Conservation (phyloP, 2,888 invertebrate genomes). For the Chelonus formosanus region DNA sequence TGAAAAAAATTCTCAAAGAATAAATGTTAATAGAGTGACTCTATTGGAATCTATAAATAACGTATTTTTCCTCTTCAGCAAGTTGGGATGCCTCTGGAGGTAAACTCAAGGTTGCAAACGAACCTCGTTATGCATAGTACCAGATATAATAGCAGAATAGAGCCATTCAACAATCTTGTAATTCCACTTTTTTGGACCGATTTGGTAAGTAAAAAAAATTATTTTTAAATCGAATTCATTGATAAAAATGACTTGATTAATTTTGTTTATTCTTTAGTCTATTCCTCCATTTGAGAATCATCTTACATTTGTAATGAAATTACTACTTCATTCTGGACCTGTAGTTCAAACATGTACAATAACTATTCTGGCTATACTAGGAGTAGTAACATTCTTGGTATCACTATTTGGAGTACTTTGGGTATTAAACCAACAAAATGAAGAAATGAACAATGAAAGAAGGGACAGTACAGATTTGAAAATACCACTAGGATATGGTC, state of each 20-base stretch:
- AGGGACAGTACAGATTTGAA: conserved; percentile 56
- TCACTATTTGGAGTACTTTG: conserved; percentile 54
- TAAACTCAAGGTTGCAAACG: conserved; percentile 75
- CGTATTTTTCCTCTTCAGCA: conserved; percentile 61
- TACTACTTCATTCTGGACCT: conserved; percentile 52
- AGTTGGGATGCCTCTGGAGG: conserved; percentile 73
- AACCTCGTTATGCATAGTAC: conserved; percentile 76
- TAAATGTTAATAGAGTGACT: background rate
- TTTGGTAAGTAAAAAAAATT: conserved; percentile 67
- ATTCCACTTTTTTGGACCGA: conserved; percentile 80
- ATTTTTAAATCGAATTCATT: background rate
- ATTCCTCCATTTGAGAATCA: conserved; percentile 48
- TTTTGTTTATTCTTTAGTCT: conserved; percentile 44
- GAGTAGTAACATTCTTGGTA: conserved; percentile 49
- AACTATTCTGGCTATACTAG: conserved; percentile 52
- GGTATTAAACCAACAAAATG: conserved; percentile 53
- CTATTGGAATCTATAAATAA: background rate
- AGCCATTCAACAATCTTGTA: conserved; percentile 71
- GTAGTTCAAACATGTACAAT: conserved; percentile 48
- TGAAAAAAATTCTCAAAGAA: background rate
- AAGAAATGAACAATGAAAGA: conserved; percentile 43
- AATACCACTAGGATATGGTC: conserved; percentile 59
- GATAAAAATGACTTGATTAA: background rate
- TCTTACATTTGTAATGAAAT: conserved; percentile 45
- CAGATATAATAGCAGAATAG: conserved; percentile 70